Evolutionary conservation across 2,113 vertebrate genomes (phyloP), one percentile per base, ranked within the genome.

Genomic region (Notothenia rossii): DNA sequence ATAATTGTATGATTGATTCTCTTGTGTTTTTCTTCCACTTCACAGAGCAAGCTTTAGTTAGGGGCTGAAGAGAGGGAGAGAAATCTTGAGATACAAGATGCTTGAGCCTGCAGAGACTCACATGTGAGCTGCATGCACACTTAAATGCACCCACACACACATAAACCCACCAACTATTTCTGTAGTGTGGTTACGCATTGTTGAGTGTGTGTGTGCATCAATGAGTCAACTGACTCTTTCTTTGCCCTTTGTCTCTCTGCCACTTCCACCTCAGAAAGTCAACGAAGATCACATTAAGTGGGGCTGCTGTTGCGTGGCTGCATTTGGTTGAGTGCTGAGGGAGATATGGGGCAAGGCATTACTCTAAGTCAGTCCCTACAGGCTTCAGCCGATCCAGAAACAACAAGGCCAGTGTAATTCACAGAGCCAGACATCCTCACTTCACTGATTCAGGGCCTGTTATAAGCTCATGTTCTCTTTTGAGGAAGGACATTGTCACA

Each of bases 1-100:
- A 91, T 94, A 94, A 93, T 93, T 95, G 92, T 91, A 85, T 85
- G 89, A 94, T 93, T 94, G 93, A 94, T 94, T 93, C 91, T 86
- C 86, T 88, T 87, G 87, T 89, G 88, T 91, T 90, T 62, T 81
- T 82, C 74, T 56, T 89, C 78, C 89, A 92, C 87, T 92, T 90
- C 84, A 88, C 77, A 58, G 87, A 86, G 67, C 89, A 89, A 85
- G 85, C 86, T 93, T 92, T 90, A 90, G 90, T 92, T 87, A 78
- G 89, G 78, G 86, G 73, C 77, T 82, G 86, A 83, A 74, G 84
- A 74, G 84, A 85, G 81, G 73, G 82, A 87, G 74, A 86, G 79
- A 87, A 86, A 86, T 88, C 87, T 89, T 82, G 75, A 86, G 85
- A 88, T 77, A 66, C 60, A 78, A 88, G 84, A 89, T 84, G 77